phyloP scores from a whole-genome alignment of 30 jellyfish, hydroid and myxozoan genomes.

The Mastigias papua region DNA sequence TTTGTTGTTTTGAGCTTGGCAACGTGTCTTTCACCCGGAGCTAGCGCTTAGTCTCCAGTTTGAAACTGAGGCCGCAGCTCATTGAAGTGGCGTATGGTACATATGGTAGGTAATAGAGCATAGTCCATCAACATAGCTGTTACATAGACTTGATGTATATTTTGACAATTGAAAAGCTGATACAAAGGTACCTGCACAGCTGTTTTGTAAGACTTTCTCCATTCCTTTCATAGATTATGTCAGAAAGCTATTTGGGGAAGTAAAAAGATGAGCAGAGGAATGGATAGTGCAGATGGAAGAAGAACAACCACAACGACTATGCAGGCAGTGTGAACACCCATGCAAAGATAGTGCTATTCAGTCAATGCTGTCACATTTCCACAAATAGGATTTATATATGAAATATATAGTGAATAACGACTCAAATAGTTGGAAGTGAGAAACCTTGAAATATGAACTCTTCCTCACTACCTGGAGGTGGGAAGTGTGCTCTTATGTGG shows the following conservation, averaged over 20 bases:
- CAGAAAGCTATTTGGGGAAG: not conserved
- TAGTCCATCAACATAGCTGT: not conserved
- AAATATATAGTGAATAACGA: not conserved
- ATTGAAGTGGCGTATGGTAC: constrained; percentile 18
- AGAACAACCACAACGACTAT: not conserved
- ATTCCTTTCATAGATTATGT: constrained; percentile 9
- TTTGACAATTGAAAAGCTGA: not conserved
- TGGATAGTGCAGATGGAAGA: not conserved
- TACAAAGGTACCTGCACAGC: not conserved
- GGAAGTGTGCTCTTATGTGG: constrained; percentile 34
- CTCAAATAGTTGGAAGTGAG: constrained; percentile 11
- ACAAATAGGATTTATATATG: not conserved
- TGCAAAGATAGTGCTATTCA: constrained; percentile 5
- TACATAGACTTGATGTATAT: not conserved
- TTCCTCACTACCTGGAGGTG: constrained; percentile 55
- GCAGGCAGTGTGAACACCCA: constrained; percentile 16
- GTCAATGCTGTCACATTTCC: constrained; percentile 15
- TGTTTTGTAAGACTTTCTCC: not conserved
- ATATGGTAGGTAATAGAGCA: constrained; percentile 8
- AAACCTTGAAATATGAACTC: constrained; percentile 15
- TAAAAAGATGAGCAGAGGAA: constrained; percentile 17
- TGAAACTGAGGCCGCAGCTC: too few relatives aligned
- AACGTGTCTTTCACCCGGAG: too few relatives aligned
- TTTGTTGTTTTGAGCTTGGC: too few relatives aligned
- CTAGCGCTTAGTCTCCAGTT: too few relatives aligned